phyloP scores from a whole-genome alignment of 2,113 vertebrate species.

The Piprites chloris region DNA sequence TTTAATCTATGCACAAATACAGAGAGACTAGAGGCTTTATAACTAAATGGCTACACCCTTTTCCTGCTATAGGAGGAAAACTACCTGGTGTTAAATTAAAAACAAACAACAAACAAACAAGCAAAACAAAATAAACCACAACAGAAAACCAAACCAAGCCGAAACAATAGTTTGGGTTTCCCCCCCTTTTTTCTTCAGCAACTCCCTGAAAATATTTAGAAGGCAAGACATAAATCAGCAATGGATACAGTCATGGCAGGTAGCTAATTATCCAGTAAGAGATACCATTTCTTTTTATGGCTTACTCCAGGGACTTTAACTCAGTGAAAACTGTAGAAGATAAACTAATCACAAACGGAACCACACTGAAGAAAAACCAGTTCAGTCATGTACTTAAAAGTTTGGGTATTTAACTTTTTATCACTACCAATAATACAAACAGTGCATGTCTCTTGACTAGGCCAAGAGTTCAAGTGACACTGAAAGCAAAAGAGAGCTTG shows the following conservation, averaged over 20 bases:
- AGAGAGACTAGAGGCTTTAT: not conserved
- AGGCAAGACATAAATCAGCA: not conserved
- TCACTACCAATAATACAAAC: not conserved
- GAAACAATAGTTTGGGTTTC: rapidly evolving
- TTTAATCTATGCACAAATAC: not conserved
- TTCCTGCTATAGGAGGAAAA: not conserved
- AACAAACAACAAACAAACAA: not conserved
- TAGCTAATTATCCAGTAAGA: not conserved
- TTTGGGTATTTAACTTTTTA: not conserved
- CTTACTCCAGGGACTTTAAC: not conserved
- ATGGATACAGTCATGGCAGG: not conserved
- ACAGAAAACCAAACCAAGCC: rapidly evolving
- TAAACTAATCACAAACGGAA: not conserved
- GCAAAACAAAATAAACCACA: not conserved
- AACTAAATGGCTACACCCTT: not conserved
- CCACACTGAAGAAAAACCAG: not conserved
- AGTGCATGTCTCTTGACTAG: not conserved
- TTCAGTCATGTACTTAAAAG: not conserved
- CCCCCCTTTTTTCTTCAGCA: not conserved
- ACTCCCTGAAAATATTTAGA: not conserved
- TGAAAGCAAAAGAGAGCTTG: not conserved
- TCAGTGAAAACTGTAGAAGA: not conserved
- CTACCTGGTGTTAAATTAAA: not conserved
- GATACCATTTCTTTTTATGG: not conserved
- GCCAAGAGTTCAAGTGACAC: not conserved